Base-by-base conservation (phyloP, 2,888 invertebrate genomes). In the Watsonalla binaria region DNA sequence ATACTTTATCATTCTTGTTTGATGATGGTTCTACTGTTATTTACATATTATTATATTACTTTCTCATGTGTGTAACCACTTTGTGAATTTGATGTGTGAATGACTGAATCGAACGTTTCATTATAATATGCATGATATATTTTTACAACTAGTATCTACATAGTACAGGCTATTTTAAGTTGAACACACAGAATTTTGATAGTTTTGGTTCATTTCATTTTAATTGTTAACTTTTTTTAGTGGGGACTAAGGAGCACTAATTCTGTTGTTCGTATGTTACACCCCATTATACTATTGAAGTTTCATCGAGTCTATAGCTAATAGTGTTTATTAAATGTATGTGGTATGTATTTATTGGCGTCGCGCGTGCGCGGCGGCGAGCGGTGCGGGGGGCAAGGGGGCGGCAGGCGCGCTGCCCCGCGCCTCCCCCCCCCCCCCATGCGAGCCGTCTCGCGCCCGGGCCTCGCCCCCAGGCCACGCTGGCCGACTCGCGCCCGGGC, bases 1-100 rank as follows among this genome's bases (percentile, higher is more conserved):
- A 68, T 76, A 74, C 72, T 76, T 79, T 79, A 71, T 84, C 82
- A 84, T 85, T 80, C 78, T 86, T 82, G 80, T 86, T 86, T 83
- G 76, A 83, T 79, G 77, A 80, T 75, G 76, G 80, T 85, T 86
- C 82, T 86, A 81, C 82, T 85, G 83, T 86, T 86, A 82, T 80
- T 78, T 83, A 82, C 79, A 78, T 80, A 80, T 71, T 72, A 76
- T 77, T 80, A 72, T 80, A 72, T 78, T 80, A 80, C 76, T 84
- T 84, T 84, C 74, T 81, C 80, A 80, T 81, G 84, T 86, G 83
- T 87, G 84, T 86, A 84, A 82, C 79, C 79, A 78, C 79, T 80
- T 73, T 77, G 82, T 53, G 42, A 51, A 82, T 82, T 78, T 84
- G 84, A 74, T 76, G 81, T 84, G 82, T 86, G 83, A 80, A 81